Evolutionary conservation across 92 coral and sea anemone species (phyloP), one percentile per base, ranked within the genome.

Genomic region (Paragorgia papillata): DNA sequence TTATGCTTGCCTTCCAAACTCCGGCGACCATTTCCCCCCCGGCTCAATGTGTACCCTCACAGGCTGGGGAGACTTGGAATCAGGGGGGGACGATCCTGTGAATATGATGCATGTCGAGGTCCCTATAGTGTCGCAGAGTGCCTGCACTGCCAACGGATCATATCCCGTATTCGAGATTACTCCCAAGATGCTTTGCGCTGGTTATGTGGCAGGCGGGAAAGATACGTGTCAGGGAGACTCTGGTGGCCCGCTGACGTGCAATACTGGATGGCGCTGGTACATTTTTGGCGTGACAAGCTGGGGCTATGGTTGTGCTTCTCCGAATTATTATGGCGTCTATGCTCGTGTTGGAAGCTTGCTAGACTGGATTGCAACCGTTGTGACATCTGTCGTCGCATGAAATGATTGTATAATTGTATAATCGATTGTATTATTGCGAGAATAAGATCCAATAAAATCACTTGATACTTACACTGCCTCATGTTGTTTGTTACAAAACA

Each of bases 61-160:
- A 15, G 94, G 97, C 32, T 93, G 97, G 97, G 97, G 97, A 21
- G 69, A 83, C 18, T 29, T 91, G n/a, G 14, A 74, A 31, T 79
- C 97, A 0, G 90, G 87, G 4, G 97, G 97, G 5, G 32, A 37
- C 7, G 54, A 80, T 8, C 89, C 97, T 0, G 88, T 85, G 0
- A 76, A 29, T 24, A 84, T 93, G 50, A 93, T 90, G 76, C 87
- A 91, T 50, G 97, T 96, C 30, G 50, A 84, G 86, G 97, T 93
- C 17, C 92, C 92, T 0, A 71, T 92, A 31, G 88, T 90, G 8
- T 74, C 92, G 13, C 77, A 81, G 29, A 58, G 68, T 26, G 84
- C 75, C 25, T 92, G 97, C 69, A 90, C 96, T 55, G 89, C 80
- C 82, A 81, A 80, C 37, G 96, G 89, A 29, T 88, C 96, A 7